Conservation (phyloP, 2,113 vertebrate species). For the Ageneiosus marmoratus region DNA sequence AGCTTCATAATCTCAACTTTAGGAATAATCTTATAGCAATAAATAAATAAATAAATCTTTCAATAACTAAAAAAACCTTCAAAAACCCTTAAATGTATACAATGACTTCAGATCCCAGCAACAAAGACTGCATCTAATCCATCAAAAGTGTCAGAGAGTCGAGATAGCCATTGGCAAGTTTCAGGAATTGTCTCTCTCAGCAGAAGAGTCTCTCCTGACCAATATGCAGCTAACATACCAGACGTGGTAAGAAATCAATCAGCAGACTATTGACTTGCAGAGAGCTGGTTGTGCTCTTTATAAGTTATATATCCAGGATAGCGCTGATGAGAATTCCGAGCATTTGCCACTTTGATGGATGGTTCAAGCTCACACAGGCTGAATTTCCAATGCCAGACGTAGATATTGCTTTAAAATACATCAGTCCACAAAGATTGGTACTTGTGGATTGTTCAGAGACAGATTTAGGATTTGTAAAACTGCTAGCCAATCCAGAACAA, state of each 20-base stretch:
- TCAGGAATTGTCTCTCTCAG: neutral
- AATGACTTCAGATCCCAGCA: neutral
- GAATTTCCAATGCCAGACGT: constrained; percentile 38
- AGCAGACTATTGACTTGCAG: constrained; percentile 18
- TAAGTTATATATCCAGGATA: constrained; percentile 26
- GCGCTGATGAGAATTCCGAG: constrained; percentile 22
- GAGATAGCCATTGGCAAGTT: neutral
- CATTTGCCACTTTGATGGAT: constrained; percentile 33
- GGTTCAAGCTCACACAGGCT: constrained; percentile 7
- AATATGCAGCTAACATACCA: neutral
- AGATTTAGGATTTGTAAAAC: neutral
- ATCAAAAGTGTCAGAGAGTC: neutral
- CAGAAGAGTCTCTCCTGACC: neutral
- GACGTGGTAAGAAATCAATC: constrained; percentile 21
- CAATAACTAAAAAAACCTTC: neutral
- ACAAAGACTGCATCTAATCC: neutral
- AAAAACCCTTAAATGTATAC: neutral
- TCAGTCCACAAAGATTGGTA: neutral
- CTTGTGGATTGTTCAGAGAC: neutral
- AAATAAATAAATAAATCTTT: neutral
- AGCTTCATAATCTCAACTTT: neutral
- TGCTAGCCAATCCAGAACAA: neutral
- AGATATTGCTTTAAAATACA: constrained; percentile 48
- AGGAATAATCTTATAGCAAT: neutral
- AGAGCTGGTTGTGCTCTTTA: constrained; percentile 8